Evolutionary conservation across 2,113 vertebrate species (phyloP).

Genomic region (Urocitellus parryii): DNA sequence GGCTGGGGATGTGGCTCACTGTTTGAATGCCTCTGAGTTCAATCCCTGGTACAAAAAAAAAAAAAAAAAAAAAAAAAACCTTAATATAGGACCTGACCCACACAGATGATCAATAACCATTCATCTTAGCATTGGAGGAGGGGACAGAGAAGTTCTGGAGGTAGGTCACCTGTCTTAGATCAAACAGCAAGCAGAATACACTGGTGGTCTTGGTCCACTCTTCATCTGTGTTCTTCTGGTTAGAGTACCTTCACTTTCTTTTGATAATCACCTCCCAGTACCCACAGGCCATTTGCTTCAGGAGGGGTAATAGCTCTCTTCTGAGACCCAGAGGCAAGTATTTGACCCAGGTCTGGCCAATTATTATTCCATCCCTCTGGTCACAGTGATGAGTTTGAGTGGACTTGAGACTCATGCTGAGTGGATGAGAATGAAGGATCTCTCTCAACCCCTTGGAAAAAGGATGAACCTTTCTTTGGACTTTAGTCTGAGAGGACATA

Average conservation of each 20-base stretch:
- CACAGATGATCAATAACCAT: not conserved
- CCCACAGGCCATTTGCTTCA: not conserved
- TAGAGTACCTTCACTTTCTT: not conserved
- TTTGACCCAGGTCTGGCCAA: not conserved
- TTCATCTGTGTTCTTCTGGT: not conserved
- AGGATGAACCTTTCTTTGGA: not conserved
- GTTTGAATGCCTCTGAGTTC: no score
- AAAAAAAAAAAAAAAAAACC: not conserved
- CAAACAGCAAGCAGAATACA: not conserved
- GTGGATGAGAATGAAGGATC: not conserved
- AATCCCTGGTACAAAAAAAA: no score
- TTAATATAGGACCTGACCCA: not conserved
- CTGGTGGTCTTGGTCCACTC: not conserved
- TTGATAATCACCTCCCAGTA: not conserved
- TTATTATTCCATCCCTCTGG: not conserved
- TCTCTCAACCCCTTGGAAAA: not conserved
- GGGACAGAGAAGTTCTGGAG: not conserved
- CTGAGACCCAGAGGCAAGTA: not conserved
- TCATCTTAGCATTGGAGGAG: not conserved
- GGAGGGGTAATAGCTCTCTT: slow-evolving; percentile 39
- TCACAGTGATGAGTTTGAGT: not conserved
- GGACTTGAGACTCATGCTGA: not conserved
- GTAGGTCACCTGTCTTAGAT: not conserved
- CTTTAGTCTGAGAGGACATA: not conserved
- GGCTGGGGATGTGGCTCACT: no score